Conservation (phyloP, 2,113 vertebrate genomes). For the Lichenostomus cassidix region DNA sequence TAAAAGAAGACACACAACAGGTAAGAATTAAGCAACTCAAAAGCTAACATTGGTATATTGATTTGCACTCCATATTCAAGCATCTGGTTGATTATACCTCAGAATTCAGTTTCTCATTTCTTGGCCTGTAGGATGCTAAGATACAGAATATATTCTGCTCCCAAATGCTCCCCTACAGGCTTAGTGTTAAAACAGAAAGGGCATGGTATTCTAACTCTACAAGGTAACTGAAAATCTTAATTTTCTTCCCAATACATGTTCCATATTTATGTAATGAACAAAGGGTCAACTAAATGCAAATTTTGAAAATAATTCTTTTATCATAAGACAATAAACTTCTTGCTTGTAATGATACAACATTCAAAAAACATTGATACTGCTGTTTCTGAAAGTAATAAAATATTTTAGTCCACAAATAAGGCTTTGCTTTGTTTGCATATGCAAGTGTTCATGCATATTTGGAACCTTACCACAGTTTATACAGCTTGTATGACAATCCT, state of each 20-base stretch:
- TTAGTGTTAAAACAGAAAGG: not conserved
- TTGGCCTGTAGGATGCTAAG: not conserved
- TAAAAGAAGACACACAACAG: not conserved
- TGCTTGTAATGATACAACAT: not conserved
- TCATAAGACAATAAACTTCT: not conserved
- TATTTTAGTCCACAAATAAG: not conserved
- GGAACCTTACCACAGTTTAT: not conserved
- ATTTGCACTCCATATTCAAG: not conserved
- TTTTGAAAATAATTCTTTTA: not conserved
- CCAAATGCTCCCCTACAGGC: not conserved
- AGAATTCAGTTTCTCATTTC: not conserved
- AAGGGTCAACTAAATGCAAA: not conserved
- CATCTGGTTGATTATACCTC: not conserved
- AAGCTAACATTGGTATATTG: not conserved
- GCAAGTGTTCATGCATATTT: not conserved
- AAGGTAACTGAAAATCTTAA: not conserved
- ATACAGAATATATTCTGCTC: not conserved
- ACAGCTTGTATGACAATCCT: not conserved
- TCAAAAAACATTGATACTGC: not conserved
- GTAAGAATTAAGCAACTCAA: not conserved
- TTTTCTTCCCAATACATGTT: not conserved
- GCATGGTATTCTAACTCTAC: not conserved
- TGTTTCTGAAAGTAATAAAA: not conserved
- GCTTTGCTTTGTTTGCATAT: not conserved
- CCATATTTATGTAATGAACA: not conserved